These are phyloP conservation scores for Pipra filicauda DNA, from an alignment of 2,113 vertebrate species.

Conservation along the genomic window DNA sequence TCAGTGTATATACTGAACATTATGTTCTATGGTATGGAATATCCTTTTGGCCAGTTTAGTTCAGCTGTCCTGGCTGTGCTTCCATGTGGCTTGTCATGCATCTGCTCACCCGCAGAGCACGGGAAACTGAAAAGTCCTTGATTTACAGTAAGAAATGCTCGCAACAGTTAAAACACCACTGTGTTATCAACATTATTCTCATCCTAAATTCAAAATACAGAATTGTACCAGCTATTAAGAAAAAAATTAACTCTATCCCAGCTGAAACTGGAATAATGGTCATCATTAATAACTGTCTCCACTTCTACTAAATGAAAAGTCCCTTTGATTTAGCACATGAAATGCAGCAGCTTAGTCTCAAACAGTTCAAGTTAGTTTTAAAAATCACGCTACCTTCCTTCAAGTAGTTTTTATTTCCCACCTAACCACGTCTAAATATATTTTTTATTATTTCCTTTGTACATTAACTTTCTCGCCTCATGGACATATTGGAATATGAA, in stretches of 20 bases:
- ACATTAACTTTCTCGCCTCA: neutral
- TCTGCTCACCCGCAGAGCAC: neutral
- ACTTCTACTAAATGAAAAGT: neutral
- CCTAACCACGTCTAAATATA: neutral
- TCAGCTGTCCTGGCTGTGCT: neutral
- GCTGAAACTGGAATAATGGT: neutral
- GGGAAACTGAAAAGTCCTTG: neutral
- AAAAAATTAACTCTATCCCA: neutral
- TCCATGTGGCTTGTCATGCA: neutral
- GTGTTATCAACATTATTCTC: neutral
- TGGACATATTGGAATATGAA: neutral
- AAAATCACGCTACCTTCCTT: neutral
- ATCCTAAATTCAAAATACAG: neutral
- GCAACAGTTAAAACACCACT: neutral
- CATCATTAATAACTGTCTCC: neutral
- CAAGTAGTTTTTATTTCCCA: neutral
- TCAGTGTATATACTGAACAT: neutral
- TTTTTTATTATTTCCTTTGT: neutral
- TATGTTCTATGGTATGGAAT: neutral
- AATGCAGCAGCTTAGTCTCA: neutral
- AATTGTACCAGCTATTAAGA: neutral
- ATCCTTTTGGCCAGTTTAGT: neutral
- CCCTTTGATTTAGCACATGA: neutral
- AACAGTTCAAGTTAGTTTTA: neutral
- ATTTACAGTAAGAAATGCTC: neutral